Evolutionary conservation across 2,113 vertebrate species (phyloP), one percentile per base, ranked within the genome.

Genomic region (Podocnemis expansa): DNA sequence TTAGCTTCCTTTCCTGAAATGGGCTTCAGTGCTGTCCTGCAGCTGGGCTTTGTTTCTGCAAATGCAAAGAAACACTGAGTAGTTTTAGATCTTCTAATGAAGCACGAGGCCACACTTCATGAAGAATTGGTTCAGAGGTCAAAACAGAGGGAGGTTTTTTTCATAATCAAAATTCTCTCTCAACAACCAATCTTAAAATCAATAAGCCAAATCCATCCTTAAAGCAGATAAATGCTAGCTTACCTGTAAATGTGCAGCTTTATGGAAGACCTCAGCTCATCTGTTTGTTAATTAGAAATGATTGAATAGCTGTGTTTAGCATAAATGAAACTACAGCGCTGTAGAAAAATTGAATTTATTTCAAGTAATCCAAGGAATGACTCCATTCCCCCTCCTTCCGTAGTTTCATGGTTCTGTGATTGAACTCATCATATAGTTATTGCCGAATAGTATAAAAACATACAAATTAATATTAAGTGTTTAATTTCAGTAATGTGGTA

Each of bases 261-360:
- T 85, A 83, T 63, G 56, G 84, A 85, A 96, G 67, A 90, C n/a
- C 51, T 97, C 55, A 78, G 55, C 63, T 93, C 92, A 89, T 87
- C 55, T 94, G 58, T 29, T 79, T 95, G 52, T 84, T 93, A 97
- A 94, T 97, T 95, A 94, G 83, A 82, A 85, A 85, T 97, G 93
- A 96, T 87, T 96, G 83, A 85, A 89, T 91, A 85, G 11, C 45
- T 87, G 29, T 92, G 55, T 84, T 97, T 96, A 87, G 78, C 63
- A 90, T 82, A 91, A 96, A 95, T 75, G 75, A 90, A 78, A 80
- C 85, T 90, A 43, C 67, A 34, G 4, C 43, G 82, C 4, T 87
- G 12, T 25, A 87, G 81, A 34, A 86, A 78, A 93, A 87, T 75
- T 45, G 80, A 49, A 82, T 82, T 84, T 79, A 41, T 83, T 58